Evolutionary conservation across 2,113 vertebrate species (phyloP).

Genomic region (Menura novaehollandiae): DNA sequence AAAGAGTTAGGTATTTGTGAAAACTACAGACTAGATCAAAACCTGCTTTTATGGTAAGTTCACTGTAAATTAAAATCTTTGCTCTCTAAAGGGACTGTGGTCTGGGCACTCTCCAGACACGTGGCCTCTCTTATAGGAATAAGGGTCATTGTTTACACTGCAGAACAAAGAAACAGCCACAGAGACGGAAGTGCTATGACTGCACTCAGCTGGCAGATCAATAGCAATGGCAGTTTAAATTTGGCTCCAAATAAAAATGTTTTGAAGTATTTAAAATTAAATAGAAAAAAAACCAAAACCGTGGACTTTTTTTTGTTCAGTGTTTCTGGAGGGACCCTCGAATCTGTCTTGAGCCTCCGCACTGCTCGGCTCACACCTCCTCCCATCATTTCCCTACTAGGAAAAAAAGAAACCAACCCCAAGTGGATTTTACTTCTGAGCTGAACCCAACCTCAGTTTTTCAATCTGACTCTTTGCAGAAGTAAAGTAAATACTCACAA

Average conservation of each 20-base stretch:
- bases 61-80: neutral
- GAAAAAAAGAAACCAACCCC: neutral
- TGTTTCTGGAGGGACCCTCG: neutral
- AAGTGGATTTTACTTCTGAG: neutral
- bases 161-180: neutral
- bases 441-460: neutral
- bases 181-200: neutral
- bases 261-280: neutral
- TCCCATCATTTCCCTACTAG: neutral
- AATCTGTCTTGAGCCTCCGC: neutral
- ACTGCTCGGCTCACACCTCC: neutral
- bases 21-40: neutral
- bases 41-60: neutral
- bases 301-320: neutral
- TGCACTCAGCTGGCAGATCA: neutral
- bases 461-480: neutral
- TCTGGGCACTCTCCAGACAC: neutral
- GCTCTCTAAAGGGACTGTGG: neutral
- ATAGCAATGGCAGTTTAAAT: neutral
- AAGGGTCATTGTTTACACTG: neutral
- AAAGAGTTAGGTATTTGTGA: neutral
- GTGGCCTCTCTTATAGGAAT: neutral
- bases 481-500: neutral
- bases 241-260: neutral
- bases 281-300: rapidly evolving